phyloP scores from a whole-genome alignment of 2,888 invertebrate genomes.

The Myopa tessellatipennis region DNA sequence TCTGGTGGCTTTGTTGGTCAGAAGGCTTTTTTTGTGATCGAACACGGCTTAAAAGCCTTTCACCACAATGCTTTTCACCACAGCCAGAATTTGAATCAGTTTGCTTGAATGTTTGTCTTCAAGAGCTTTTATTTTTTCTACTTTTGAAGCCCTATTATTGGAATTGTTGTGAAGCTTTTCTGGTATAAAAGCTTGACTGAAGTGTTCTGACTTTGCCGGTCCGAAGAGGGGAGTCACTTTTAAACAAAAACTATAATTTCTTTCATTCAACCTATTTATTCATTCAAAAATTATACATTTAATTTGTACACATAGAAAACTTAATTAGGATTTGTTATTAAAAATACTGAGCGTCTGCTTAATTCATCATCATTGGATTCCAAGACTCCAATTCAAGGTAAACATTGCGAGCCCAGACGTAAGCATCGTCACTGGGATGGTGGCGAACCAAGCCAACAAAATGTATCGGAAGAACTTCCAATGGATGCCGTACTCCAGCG shows the following conservation, averaged over 20 bases:
- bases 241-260: too few relatives aligned
- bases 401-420: neutral
- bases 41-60: constrained; percentile 17
- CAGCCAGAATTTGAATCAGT: constrained; percentile 8
- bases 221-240: too few relatives aligned
- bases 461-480: constrained; percentile 81
- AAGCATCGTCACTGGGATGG: constrained; percentile 84
- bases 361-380: too few relatives aligned
- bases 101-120: too few relatives aligned
- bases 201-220: too few relatives aligned
- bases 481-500: constrained; percentile 60
- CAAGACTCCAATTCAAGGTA: neutral
- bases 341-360: too few relatives aligned
- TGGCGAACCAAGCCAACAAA: constrained; percentile 96
- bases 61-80: constrained; percentile 8
- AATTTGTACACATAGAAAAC: too few relatives aligned
- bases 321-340: too few relatives aligned
- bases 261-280: too few relatives aligned
- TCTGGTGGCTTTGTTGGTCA: neutral
- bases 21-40: constrained; percentile 28
- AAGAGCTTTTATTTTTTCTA: too few relatives aligned
- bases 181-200: too few relatives aligned
- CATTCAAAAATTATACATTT: too few relatives aligned
- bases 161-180: neutral
- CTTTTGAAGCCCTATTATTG: neutral